These are phyloP conservation scores for Lutjanus campechanus DNA, from an alignment of 2,797 vertebrate genomes.

Conservation along the genomic window DNA sequence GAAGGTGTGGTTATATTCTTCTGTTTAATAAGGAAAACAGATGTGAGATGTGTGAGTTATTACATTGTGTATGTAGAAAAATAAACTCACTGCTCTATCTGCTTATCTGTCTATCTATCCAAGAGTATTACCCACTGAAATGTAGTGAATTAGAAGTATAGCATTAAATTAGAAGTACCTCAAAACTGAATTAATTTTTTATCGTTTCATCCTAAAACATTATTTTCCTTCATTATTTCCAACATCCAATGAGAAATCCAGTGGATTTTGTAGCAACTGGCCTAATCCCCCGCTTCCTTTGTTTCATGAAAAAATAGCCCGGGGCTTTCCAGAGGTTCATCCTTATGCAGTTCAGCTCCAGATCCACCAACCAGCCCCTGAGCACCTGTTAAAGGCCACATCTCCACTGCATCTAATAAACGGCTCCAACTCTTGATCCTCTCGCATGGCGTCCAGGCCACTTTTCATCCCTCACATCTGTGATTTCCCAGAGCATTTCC, in stretches of 20 bases:
- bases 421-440: slow-evolving; percentile 68
- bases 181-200: slow-evolving; percentile 10
- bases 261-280: slow-evolving; percentile 50
- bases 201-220: slow-evolving; percentile 27
- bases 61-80: no score
- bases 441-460: slow-evolving; percentile 54
- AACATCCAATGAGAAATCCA: slow-evolving; percentile 47
- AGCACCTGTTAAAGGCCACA: slow-evolving; percentile 80
- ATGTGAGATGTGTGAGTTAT: no score
- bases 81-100: no score
- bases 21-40: no score
- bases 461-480: slow-evolving; percentile 80
- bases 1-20: no score
- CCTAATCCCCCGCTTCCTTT: slow-evolving; percentile 73
- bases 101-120: no score
- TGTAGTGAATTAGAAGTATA: no score
- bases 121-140: no score
- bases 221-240: slow-evolving; percentile 55
- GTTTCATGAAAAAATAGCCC: slow-evolving; percentile 71
- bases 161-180: background rate
- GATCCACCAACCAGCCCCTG: slow-evolving; percentile 55
- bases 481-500: slow-evolving; percentile 72
- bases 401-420: slow-evolving; percentile 73
- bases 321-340: slow-evolving; percentile 67
- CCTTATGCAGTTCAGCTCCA: slow-evolving; percentile 43